Conservation (phyloP, 2,113 vertebrate genomes). For the Arizona elegans region DNA sequence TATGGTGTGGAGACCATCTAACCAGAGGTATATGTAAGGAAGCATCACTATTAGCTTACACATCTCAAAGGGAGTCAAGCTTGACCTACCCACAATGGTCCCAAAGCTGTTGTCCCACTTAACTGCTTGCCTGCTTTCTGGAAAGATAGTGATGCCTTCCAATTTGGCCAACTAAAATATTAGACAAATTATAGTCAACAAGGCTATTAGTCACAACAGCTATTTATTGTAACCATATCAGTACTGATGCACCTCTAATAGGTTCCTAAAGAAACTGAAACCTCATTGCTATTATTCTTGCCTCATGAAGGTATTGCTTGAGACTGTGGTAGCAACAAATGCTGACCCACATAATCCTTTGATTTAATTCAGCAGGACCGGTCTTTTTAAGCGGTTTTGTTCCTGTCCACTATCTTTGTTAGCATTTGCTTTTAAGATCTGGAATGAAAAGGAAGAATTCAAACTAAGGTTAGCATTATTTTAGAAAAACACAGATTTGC, state of each 20-base stretch:
- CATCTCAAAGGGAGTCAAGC: not conserved
- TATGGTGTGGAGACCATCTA: not conserved
- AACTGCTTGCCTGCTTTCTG: not conserved
- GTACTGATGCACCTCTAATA: no score
- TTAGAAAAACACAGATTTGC: not conserved
- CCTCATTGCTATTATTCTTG: not conserved
- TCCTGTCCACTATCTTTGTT: not conserved
- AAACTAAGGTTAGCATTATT: not conserved
- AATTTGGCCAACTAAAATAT: not conserved
- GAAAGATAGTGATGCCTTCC: not conserved
- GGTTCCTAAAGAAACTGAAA: not conserved
- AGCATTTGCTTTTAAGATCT: not conserved
- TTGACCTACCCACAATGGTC: not conserved
- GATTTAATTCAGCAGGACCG: not conserved
- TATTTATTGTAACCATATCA: not conserved
- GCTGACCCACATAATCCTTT: not conserved
- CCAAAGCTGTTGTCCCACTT: not conserved
- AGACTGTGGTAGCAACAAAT: not conserved
- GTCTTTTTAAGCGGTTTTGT: not conserved
- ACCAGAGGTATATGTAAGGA: not conserved
- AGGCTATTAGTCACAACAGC: not conserved
- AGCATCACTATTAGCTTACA: not conserved
- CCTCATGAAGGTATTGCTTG: not conserved
- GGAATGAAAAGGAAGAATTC: not conserved
- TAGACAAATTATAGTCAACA: not conserved